These are phyloP conservation scores for Melinaea menophilus DNA, from an alignment of 2,888 invertebrate genomes.

Conservation along the genomic window DNA sequence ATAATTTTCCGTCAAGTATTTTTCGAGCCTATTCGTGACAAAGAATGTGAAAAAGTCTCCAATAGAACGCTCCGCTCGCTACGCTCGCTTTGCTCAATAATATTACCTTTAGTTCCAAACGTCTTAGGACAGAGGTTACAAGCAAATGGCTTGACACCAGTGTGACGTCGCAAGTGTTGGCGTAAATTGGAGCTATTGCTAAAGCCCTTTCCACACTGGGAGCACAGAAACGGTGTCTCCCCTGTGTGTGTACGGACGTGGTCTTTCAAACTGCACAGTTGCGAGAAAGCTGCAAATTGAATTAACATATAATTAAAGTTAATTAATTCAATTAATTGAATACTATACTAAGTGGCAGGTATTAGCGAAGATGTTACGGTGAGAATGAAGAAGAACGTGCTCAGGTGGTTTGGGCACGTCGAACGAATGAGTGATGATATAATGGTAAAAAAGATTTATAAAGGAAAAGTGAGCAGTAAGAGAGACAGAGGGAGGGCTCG, in stretches of 20 bases:
- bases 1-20: too few species aligned
- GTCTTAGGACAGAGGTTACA: conserved; percentile 78
- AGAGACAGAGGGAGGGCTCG: too few species aligned
- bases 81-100: too few species aligned
- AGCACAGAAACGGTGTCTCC: conserved; percentile 76
- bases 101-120: conserved; percentile 74
- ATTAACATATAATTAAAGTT: conserved; percentile 3
- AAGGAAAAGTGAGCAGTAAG: too few species aligned
- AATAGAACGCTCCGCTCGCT: too few species aligned
- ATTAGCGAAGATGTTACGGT: too few species aligned
- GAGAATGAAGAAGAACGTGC: neutral
- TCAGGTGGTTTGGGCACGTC: too few species aligned
- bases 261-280: conserved; percentile 75
- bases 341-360: too few species aligned
- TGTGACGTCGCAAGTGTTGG: conserved; percentile 77
- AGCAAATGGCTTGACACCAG: conserved; percentile 71
- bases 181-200: conserved; percentile 76
- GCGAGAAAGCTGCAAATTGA: conserved; percentile 63
- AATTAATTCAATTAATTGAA: neutral
- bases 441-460: too few species aligned
- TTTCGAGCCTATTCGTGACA: too few species aligned
- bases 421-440: too few species aligned
- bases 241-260: conserved; percentile 75
- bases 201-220: conserved; percentile 77
- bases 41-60: too few species aligned